phyloP scores from a whole-genome alignment of 2,797 vertebrate species.

The Aphelocoma californica region DNA sequence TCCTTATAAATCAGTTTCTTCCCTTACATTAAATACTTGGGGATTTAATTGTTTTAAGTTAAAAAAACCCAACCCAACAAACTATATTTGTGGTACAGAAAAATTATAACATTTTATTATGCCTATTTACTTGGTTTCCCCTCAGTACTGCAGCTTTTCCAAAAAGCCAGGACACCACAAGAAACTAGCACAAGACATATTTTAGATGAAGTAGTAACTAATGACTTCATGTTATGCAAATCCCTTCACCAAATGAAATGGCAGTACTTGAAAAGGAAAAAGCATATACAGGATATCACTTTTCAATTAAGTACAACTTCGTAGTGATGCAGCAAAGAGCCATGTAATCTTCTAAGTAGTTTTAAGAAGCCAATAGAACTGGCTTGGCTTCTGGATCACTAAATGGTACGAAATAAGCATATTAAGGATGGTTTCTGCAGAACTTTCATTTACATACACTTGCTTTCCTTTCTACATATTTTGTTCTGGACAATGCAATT shows the following conservation, averaged over 20 bases:
- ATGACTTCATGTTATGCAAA: neutral
- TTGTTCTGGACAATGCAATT: neutral
- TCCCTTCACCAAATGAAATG: neutral
- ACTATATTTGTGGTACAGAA: neutral
- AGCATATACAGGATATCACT: neutral
- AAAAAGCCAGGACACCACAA: neutral
- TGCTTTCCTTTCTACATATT: neutral
- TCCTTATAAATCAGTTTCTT: neutral
- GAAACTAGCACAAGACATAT: neutral
- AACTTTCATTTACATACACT: neutral
- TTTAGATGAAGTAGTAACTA: neutral
- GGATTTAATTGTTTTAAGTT: neutral
- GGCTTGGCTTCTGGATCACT: neutral
- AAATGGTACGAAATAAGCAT: neutral
- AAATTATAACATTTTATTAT: neutral
- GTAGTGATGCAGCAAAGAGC: neutral
- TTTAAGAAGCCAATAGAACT: neutral
- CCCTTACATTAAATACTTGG: neutral
- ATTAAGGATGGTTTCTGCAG: neutral
- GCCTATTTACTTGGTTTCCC: neutral
- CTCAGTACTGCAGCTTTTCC: neutral
- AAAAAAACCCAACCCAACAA: neutral
- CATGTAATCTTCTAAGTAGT: neutral
- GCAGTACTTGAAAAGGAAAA: neutral
- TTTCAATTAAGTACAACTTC: neutral